Evolutionary conservation across 1,140 invertebrate genomes (phyloP).

Genomic region (Mycetomoellerius zeteki): DNA sequence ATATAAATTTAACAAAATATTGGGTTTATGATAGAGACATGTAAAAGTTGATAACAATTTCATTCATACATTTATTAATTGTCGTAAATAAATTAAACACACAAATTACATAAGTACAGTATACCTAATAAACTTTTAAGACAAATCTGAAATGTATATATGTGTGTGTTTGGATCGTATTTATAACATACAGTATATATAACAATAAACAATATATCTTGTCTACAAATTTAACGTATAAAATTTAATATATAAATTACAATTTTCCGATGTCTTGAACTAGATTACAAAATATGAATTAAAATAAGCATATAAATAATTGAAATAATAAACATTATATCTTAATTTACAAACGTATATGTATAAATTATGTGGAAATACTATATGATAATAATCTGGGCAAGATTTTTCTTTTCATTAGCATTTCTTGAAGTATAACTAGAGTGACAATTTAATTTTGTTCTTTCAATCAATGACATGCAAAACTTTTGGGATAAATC

Average conservation of each 20-base stretch:
- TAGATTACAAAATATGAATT: constrained; percentile 4
- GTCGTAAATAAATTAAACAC: constrained; percentile 40
- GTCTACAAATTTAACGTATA: constrained; percentile 39
- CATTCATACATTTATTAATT: constrained; percentile 46
- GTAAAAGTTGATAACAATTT: constrained; percentile 3
- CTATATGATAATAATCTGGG: constrained; percentile 11
- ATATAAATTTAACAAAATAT: not conserved
- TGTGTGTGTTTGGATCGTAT: not conserved
- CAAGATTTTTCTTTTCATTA: not conserved
- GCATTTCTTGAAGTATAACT: not conserved
- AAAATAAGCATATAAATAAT: constrained; percentile 45
- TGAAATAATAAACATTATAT: constrained; percentile 43
- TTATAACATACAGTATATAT: constrained; percentile 20
- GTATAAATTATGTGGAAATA: constrained; percentile 26
- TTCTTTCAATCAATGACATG: not conserved
- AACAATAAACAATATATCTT: constrained; percentile 29
- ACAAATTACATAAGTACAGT: constrained; percentile 43
- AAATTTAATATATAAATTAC: constrained; percentile 11
- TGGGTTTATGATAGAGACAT: not conserved
- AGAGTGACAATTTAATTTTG: not conserved
- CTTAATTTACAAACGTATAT: not conserved
- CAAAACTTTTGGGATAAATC: not conserved
- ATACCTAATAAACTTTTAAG: constrained; percentile 12
- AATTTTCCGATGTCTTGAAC: not conserved
- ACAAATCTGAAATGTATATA: constrained; percentile 2